Evolutionary conservation across 2,797 vertebrate genomes (phyloP), one percentile per base, ranked within the genome.

Genomic region (Pseudochromis fuscus): DNA sequence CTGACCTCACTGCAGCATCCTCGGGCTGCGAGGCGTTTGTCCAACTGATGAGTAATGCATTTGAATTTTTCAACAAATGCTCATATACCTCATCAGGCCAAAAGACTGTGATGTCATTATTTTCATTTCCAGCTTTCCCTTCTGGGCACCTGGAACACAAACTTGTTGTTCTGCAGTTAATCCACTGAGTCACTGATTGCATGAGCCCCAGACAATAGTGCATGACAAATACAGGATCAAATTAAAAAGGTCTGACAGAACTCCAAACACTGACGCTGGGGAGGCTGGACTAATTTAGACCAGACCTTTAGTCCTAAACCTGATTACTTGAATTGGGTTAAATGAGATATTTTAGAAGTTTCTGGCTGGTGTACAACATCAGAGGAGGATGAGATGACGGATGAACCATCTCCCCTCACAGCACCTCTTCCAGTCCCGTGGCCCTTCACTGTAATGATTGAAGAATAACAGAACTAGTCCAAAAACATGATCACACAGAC

Each of bases 31-130:
- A 64, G n/a, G 11, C 52, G 23, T 4, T 18, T 3, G 7, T 89
- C 84, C 87, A 87, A 71, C 15, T 24, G 44, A 69, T 87, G 83
- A 90, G 74, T 77, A 50, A 86, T 67, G 58, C 57, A 38, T 42
- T n/a, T 58, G 19, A 64, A 69, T 62, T 73, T 15, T 52, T 59
- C 40, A 67, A 72, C 57, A 21, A 72, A 68, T 10, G 35, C 23
- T 85, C 53, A 38, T 58, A 19, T 65, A 46, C 59, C 18, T 44
- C 75, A 56, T 52, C 18, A 37, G 38, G n/a, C 28, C 4, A 8
- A n/a, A 2, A 52, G 50, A 56, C 38, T 31, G 23, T 85, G 75
- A 79, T 64, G 73, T 72, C 18, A 81, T 79, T 72, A 21, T 74
- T 81, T 75, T 75, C 19, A 53, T 66, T 73, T 79, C 77, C 72